phyloP scores from a whole-genome alignment of 2,113 vertebrate genomes.

The Synchiropus splendidus region DNA sequence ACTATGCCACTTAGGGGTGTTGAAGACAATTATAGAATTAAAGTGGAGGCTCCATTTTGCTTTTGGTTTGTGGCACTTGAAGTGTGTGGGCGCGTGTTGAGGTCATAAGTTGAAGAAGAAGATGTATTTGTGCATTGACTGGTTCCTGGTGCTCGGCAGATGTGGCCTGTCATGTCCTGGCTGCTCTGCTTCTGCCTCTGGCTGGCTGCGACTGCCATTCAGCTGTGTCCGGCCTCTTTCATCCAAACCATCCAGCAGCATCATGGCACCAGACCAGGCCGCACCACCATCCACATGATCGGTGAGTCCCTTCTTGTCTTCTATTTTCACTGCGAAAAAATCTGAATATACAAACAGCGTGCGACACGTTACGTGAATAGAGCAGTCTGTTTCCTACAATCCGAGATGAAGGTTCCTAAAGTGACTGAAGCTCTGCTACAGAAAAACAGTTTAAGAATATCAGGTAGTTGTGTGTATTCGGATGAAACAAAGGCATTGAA shows the following conservation, averaged over 20 bases:
- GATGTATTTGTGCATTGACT: conserved; percentile 48
- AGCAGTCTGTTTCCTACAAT: too few species aligned
- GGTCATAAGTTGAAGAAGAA: conserved; percentile 23
- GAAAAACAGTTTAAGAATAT: too few species aligned
- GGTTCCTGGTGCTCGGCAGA: conserved; percentile 62
- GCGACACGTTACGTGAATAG: too few species aligned
- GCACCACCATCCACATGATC: conserved; percentile 65
- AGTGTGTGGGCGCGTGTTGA: conserved; percentile 1
- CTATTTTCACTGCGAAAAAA: too few species aligned
- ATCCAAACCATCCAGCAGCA: conserved; percentile 87
- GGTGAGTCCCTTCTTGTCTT: conserved; percentile 51
- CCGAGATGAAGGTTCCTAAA: too few species aligned
- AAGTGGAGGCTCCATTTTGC: neutral
- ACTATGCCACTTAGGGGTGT: conserved; percentile 13
- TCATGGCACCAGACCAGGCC: conserved; percentile 84
- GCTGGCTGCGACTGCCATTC: conserved; percentile 79
- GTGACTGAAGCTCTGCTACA: too few species aligned
- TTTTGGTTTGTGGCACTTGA: conserved; percentile 1
- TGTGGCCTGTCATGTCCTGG: conserved; percentile 95
- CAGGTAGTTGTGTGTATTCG: too few species aligned
- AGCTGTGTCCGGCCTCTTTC: conserved; percentile 87
- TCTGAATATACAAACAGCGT: too few species aligned
- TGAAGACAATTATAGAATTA: conserved; percentile 12
- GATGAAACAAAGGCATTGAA: too few species aligned
- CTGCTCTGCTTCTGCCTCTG: conserved; percentile 86